Percentiles rank a stretch among this genome's conserved stretches.
These are phyloP conservation scores for Aricia artaxerxes DNA, from an alignment of 2,888 invertebrate species.

Conservation along the genomic window DNA sequence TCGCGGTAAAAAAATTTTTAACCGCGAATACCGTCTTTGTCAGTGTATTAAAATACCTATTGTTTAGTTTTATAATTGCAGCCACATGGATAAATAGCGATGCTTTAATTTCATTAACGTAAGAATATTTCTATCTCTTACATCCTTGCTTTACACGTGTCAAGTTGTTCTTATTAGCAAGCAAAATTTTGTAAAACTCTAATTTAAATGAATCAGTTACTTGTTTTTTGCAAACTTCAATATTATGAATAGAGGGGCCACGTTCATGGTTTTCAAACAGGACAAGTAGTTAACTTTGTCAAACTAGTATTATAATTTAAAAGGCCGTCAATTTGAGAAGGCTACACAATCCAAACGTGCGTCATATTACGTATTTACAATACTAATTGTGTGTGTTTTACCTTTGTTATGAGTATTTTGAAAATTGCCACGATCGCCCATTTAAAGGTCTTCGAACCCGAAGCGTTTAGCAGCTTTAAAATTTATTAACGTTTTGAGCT, in stretches of 20 bases:
- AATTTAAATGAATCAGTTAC: neutral
- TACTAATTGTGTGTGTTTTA: constrained; percentile 17
- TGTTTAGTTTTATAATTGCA: constrained; percentile 62
- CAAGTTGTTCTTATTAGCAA: neutral
- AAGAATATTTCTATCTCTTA: neutral
- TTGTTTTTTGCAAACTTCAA: neutral
- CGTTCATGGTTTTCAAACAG: neutral
- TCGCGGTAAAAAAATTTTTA: no score
- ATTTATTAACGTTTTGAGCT: constrained; percentile 14
- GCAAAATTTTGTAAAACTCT: neutral
- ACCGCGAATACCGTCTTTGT: neutral
- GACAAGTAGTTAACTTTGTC: neutral
- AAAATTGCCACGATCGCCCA: constrained; percentile 11
- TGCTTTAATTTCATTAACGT: constrained; percentile 49
- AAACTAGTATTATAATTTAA: neutral
- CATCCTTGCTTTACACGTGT: constrained; percentile 17
- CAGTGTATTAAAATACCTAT: neutral
- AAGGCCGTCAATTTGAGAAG: neutral
- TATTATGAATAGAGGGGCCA: neutral
- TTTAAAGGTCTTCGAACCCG: constrained; percentile 24
- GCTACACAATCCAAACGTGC: neutral
- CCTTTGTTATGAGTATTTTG: constrained; percentile 26
- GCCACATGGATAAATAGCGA: constrained; percentile 75
- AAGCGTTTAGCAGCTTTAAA: neutral
- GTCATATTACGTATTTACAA: neutral